phyloP scores from a whole-genome alignment of 2,113 vertebrate genomes.

The Entomyzon cyanotis region DNA sequence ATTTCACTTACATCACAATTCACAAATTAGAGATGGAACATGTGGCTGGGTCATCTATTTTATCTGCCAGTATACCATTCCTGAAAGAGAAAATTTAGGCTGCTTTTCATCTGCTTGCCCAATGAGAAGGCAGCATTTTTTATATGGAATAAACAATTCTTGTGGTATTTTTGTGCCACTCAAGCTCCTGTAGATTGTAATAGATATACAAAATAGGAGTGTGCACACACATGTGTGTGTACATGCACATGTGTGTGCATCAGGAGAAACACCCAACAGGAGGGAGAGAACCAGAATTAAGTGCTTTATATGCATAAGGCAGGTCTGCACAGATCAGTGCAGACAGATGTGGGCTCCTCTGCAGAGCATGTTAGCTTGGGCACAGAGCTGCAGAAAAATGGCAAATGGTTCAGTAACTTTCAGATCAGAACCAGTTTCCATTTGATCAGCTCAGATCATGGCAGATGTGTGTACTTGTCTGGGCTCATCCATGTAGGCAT shows the following conservation, averaged over 20 bases:
- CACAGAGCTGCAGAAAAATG: background rate
- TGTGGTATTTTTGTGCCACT: background rate
- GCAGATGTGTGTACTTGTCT: background rate
- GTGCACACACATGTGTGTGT: fast-evolving
- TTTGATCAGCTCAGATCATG: background rate
- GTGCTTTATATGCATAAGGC: background rate
- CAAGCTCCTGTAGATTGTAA: background rate
- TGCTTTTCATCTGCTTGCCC: background rate
- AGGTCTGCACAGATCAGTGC: background rate
- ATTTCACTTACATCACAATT: background rate
- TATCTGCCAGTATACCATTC: background rate
- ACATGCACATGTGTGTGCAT: background rate
- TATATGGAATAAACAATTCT: background rate
- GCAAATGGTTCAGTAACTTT: background rate
- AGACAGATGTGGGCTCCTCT: background rate
- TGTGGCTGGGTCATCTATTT: background rate
- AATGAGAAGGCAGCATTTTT: background rate
- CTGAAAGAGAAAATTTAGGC: background rate
- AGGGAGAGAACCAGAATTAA: background rate
- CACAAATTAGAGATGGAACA: background rate
- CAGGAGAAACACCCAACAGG: background rate
- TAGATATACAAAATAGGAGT: background rate
- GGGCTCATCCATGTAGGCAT: background rate
- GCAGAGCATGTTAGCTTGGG: background rate
- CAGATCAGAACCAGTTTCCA: background rate